Evolutionary conservation across 2,113 vertebrate species (phyloP), one percentile per base, ranked within the genome.

Genomic region (Apteryx owenii): DNA sequence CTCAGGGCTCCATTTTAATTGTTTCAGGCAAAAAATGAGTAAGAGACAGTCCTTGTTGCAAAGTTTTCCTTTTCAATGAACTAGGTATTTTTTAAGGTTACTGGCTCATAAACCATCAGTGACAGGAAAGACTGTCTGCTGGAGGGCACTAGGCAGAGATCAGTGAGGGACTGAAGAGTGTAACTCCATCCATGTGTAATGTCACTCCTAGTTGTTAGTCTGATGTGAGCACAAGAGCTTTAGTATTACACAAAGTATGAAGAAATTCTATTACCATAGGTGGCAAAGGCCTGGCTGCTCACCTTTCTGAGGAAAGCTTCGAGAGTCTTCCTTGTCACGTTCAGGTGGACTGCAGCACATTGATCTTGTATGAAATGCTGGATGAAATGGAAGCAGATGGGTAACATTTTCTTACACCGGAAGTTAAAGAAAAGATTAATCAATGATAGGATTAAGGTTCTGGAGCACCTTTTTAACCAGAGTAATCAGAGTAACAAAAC

Each of bases 211-310:
- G 29, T 1, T 85, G 44, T 40, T 65, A 42, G 36, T 31, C 20
- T 1, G 2, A 71, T 36, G 58, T 28, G 1, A 69, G 9, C 20
- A 36, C 8, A n/a, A 65, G n/a, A 1, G 1, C 13, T 77, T 80
- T 58, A 19, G 58, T 81, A 4, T 61, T 33, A 48, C 0, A 1
- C 1, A 3, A 54, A 77, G 40, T 53, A 17, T 29, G 19, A 31
- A 31, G 40, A 58, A 44, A 31, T 18, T 60, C 54, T 76, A 20
- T 28, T 66, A 42, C 40, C 5, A 15, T 28, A 46, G 56, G n/a
- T 44, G 33, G 10, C 64, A 62, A 25, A 79, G 64, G 20, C 26
- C 36, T 81, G 20, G 26, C 20, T 66, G 6, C 53, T 88, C 50
- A 38, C 6, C 60, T 4, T 20, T 38, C 13, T 28, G 17, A 75